These are phyloP conservation scores for Aradophagus sp. DNA, from an alignment of 1,140 invertebrate genomes.

Conservation along the genomic window DNA sequence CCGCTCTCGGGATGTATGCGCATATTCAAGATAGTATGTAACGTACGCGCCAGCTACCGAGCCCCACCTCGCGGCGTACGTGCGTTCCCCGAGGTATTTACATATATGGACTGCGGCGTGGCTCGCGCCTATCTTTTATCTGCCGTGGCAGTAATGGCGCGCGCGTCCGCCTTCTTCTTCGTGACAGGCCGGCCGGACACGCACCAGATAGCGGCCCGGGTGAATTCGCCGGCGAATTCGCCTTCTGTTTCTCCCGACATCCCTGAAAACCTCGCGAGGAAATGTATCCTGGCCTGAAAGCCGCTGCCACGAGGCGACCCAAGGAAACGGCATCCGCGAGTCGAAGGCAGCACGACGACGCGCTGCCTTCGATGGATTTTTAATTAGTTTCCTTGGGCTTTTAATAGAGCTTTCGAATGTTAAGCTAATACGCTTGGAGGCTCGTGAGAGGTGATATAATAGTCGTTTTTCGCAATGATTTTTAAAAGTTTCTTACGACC, in stretches of 20 bases:
- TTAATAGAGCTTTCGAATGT: too few relatives aligned
- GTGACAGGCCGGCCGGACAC: conserved; percentile 55
- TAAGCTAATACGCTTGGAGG: too few relatives aligned
- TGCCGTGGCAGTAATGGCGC: conserved; percentile 57
- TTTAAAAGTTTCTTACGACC: too few relatives aligned
- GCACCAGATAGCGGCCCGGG: conserved; percentile 53
- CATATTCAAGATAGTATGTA: conserved; percentile 76
- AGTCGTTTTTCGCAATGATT: too few relatives aligned
- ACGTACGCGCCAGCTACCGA: conserved; percentile 70
- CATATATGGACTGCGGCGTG: conserved; percentile 67
- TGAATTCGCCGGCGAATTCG: conserved; percentile 23
- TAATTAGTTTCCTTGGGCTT: too few relatives aligned
- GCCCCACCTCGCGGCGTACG: conserved; percentile 63
- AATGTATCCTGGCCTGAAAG: conserved; percentile 8
- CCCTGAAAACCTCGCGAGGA: conserved; percentile 22
- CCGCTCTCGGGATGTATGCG: conserved; percentile 69
- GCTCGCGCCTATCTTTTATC: conserved; percentile 60
- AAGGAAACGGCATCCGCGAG: too few relatives aligned
- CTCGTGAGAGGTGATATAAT: too few relatives aligned
- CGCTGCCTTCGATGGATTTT: too few relatives aligned
- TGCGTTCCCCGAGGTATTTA: conserved; percentile 72
- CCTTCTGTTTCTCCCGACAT: too few relatives aligned
- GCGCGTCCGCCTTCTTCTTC: conserved; percentile 54
- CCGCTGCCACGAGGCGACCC: too few relatives aligned
- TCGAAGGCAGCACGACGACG: too few relatives aligned